Evolutionary conservation across 2,888 invertebrate species (phyloP).

Genomic region (Pollenia amentaria): DNA sequence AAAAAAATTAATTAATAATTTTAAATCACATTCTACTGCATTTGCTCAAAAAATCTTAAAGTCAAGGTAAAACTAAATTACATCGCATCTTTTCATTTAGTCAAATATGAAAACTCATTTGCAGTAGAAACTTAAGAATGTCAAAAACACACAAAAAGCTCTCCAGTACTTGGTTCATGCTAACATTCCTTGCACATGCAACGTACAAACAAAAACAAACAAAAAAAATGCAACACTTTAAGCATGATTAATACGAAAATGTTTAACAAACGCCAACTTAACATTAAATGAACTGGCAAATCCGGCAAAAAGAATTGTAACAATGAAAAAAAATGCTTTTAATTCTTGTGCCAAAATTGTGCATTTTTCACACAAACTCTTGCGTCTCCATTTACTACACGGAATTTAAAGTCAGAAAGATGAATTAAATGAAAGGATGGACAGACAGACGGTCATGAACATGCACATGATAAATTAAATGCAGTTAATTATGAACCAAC

Average conservation of each 20-base stretch:
- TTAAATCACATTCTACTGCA: background rate
- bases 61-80: slow-evolving; percentile 50
- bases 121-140: slow-evolving; percentile 51
- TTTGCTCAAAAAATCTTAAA: background rate
- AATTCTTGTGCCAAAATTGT: slow-evolving; percentile 11
- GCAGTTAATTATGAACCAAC: slow-evolving; percentile 65
- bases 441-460: slow-evolving; percentile 52
- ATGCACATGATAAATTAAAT: slow-evolving; percentile 64
- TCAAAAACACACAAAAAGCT: slow-evolving; percentile 45
- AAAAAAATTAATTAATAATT: background rate
- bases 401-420: slow-evolving; percentile 40
- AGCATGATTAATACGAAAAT: slow-evolving; percentile 49
- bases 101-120: slow-evolving; percentile 55
- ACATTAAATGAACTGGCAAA: slow-evolving; percentile 22
- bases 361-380: background rate
- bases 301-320: background rate
- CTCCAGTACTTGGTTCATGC: background rate
- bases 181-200: slow-evolving; percentile 11
- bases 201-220: slow-evolving; percentile 12
- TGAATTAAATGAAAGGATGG: background rate
- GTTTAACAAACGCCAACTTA: slow-evolving; percentile 43
- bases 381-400: background rate
- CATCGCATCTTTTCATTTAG: slow-evolving; percentile 29
- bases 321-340: background rate
- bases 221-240: slow-evolving; percentile 47